Evolutionary conservation across 2,113 vertebrate genomes (phyloP).

Genomic region (Scomber colias): DNA sequence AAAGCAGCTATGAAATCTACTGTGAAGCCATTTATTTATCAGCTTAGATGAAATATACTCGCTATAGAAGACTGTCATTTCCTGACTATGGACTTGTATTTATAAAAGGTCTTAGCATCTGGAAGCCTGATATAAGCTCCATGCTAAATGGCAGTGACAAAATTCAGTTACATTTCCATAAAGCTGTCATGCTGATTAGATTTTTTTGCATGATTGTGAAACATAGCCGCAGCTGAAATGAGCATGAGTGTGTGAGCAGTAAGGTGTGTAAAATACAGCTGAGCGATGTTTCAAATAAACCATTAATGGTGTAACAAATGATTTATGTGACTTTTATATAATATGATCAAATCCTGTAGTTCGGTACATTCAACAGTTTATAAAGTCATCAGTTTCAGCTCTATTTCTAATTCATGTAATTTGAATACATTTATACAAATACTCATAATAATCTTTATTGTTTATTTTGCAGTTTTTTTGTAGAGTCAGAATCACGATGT

Average conservation of each 20-base stretch:
- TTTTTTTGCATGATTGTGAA: neutral
- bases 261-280: neutral
- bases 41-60: conserved; percentile 15
- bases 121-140: conserved; percentile 13
- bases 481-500: neutral
- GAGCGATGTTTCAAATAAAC: conserved; percentile 4
- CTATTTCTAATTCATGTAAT: too few species aligned
- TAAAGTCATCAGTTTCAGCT: neutral
- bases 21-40: conserved; percentile 20
- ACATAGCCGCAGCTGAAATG: conserved; percentile 8
- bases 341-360: neutral
- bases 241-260: neutral
- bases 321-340: too few species aligned
- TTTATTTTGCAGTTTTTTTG: neutral
- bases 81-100: conserved; percentile 21
- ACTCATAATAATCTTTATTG: too few species aligned
- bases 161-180: conserved; percentile 32
- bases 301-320: neutral
- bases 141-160: conserved; percentile 3
- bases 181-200: conserved; percentile 29
- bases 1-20: conserved; percentile 10
- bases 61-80: conserved; percentile 31
- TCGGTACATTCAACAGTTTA: conserved; percentile 7
- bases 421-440: too few species aligned
- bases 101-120: neutral